These are phyloP conservation scores for Aphidius gifuensis DNA, from an alignment of 1,140 invertebrate species.

Conservation along the genomic window DNA sequence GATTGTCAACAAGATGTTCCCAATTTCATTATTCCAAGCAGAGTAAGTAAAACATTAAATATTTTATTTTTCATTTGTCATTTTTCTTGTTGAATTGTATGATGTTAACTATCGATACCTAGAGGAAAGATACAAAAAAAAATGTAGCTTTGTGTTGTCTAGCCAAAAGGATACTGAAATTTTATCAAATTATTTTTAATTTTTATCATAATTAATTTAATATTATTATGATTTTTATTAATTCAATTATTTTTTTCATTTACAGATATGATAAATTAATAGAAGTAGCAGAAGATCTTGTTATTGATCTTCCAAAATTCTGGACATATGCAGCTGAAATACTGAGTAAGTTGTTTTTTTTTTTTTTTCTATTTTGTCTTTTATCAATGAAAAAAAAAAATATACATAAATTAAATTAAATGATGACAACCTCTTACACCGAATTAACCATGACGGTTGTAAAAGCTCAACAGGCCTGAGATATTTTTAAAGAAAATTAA, in stretches of 20 bases:
- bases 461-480: constrained; percentile 53
- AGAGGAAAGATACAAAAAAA: constrained; percentile 31
- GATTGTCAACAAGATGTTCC: constrained; percentile 29
- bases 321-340: constrained; percentile 69
- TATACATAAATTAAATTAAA: constrained; percentile 21
- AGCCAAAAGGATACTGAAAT: constrained; percentile 44
- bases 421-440: constrained; percentile 42
- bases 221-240: background rate
- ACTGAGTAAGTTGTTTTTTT: constrained; percentile 52
- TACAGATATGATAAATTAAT: constrained; percentile 58
- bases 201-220: background rate
- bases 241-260: constrained; percentile 27
- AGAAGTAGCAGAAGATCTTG: constrained; percentile 61
- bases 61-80: constrained; percentile 1
- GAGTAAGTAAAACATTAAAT: constrained; percentile 34
- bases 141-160: constrained; percentile 32
- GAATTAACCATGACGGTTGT: constrained; percentile 42
- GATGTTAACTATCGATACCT: constrained; percentile 27
- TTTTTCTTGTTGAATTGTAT: background rate
- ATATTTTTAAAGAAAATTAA: constrained; percentile 15
- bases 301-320: constrained; percentile 74
- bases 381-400: constrained; percentile 11
- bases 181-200: background rate
- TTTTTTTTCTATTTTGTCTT: constrained; percentile 14
- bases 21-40: constrained; percentile 29